Evolutionary conservation across 2,888 invertebrate species (phyloP), one percentile per base, ranked within the genome.

Genomic region (Drosophila anceps): DNA sequence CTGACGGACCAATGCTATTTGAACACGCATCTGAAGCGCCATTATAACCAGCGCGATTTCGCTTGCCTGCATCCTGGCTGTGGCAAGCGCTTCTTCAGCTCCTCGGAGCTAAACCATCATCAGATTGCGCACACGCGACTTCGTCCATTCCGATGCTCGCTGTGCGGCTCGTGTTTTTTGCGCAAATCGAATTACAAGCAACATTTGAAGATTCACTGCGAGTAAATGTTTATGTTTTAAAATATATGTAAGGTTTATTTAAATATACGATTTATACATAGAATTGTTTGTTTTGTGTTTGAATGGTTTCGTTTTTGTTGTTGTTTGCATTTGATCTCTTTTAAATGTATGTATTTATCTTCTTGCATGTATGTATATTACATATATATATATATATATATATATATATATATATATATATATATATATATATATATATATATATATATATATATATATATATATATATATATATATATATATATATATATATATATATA

Each of bases 1-100:
- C 73, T 91, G 0, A 84, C 84, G 4, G 91, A 91, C 54, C 91
- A 92, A 35, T 91, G 90, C 62, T 91, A 90, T 61, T 67, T 91
- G 10, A 90, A 75, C 48, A 83, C 79, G 12, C 92, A 91, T 65
- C 66, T 90, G 44, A 90, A 84, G 57, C 79, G 92, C 0, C 91
- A 92, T 24, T 90, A 83, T 18, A 90, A 86, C 61, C 83, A 89
- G 51, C 85, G 89, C 0, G 86, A 89, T 18, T 86, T 75, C 39
- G 76, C 81, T 39, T 92, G 92, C 18, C 54, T 67, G 13, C 77
- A 78, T n/a, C 69, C 76, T 0, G 61, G 70, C n/a, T 91, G 92
- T 41, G 84, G 75, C 9, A 90, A 91, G 43, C 72, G 87, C 12
- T 92, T 92, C 69, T 91, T 86, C 13, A 86, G 87, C 37, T 76